Base-by-base conservation (phyloP, 2,797 vertebrate genomes). In the Gouania willdenowi region DNA sequence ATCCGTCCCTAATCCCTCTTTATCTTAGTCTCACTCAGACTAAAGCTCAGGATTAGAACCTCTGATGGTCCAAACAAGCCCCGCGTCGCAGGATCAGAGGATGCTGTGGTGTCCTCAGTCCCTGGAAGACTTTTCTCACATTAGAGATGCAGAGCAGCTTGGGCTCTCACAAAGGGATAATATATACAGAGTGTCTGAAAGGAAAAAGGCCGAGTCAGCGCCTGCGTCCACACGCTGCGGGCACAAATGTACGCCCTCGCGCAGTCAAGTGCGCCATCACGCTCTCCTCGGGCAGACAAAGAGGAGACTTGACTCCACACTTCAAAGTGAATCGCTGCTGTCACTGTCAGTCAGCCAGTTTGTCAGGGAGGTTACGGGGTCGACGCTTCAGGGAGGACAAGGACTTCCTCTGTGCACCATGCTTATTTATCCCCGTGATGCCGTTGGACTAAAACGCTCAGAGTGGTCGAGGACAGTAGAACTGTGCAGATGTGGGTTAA, bases 251-350 rank as follows among this genome's bases (percentile, higher is more conserved):
- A 70, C 54, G 79, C 55, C 25, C 62, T 59, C 37, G 27, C 51
- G 18, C 50, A 46, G 58, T 70, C 60, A 52, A 77, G 70, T 45
- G 52, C 30, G 10, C 28, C 2, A 67, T 62, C 47, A 65, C 57
- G 87, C 82, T 91, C 87, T 82, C 68, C 91, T 91, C 87, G 81
- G 75, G 79, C 3, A 86, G 81, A 93, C 92, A 94, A 94, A 91
- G 84, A 90, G 86, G 74, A 88, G 83, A 91, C 92, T 83, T 87
- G 89, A 91, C 91, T 93, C 75, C 87, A 88, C 91, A 90, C 91
- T 94, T 93, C 89, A 95, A 91, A 93, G 91, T 92, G 90, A 92
- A 92, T 91, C 92, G 91, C 88, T 91, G 89, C 89, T 93, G 92
- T 92, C 91, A 92, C 87, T 87, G 87, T 87, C 79, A 52, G 65